Base-by-base conservation (phyloP, 2,888 invertebrate genomes). In the Campoletis raptor region DNA sequence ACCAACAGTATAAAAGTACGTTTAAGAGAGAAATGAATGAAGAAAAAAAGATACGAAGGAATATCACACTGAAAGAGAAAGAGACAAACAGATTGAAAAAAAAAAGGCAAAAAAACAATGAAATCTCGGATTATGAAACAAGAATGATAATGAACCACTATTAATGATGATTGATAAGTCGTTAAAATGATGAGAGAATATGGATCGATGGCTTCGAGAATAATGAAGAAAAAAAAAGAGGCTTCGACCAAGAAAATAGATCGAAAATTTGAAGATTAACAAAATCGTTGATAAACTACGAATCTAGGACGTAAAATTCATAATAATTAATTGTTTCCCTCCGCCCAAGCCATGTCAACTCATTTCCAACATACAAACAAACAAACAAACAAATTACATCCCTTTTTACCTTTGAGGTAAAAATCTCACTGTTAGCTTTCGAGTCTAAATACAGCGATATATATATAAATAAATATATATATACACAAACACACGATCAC, bases 371-470 rank as follows among this genome's bases (percentile, higher is more conserved):
- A 69, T 67, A 36, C 9, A 67, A 40, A 61, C n/a, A 52, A 40
- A 67, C 36, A 37, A 72, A 82, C 72, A 86, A 73, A 82, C 30
- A 72, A 8, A 30, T 15, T 15, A 67, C 81, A 64, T 37, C 40
- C 66, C 30, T 42, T 64, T 72, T 57, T 48, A 45, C 85, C 66
- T 18, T 15, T 82, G 67, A 73, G 76, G 74, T 72, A 54, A 82
- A 74, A 72, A 84, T 78, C 80, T 81, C 85, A 70, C 81, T 72
- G 85, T 76, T 86, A 85, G 88, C 84, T 87, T 83, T 86, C 66
- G 80, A 79, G 76, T 89, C 78, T 81, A 81, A 83, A 78, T 74
- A 87, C 78, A 83, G 81, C 77, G 77, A 83, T 72, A 83, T 67
- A 81, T 77, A 61, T 77, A 85, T 52, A 18, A n/a, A n/a, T 24